phyloP scores from a whole-genome alignment of 2,113 vertebrate genomes.

The Gambusia affinis region DNA sequence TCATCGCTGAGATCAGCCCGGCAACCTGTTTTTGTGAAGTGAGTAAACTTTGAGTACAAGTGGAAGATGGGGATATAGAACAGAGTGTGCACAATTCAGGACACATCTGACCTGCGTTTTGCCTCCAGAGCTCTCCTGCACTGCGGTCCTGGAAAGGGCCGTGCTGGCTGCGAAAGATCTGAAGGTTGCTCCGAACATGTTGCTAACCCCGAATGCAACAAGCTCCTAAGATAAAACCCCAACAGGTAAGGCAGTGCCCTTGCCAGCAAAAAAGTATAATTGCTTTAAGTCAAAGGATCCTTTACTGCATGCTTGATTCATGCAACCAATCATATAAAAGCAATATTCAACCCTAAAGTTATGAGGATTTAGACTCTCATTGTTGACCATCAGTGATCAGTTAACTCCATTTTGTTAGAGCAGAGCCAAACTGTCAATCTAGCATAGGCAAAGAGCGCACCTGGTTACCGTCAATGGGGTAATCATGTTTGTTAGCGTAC shows the following conservation, averaged over 20 bases:
- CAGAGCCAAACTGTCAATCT: neutral
- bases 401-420: slow-evolving; percentile 7
- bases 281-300: neutral
- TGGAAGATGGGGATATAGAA: neutral
- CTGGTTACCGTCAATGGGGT: slow-evolving; percentile 89
- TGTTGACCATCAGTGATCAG: slow-evolving; percentile 12
- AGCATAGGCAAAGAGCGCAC: slow-evolving; percentile 57
- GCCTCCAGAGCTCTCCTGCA: slow-evolving; percentile 94
- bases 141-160: slow-evolving; percentile 87
- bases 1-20: slow-evolving; percentile 85
- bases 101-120: slow-evolving; percentile 87
- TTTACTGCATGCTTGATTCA: neutral
- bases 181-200: slow-evolving; percentile 88
- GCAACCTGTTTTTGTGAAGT: slow-evolving; percentile 80
- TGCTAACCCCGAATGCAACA: slow-evolving; percentile 90
- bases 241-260: neutral
- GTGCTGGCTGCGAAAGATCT: slow-evolving; percentile 90
- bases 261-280: neutral
- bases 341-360: neutral
- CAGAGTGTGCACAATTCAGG: neutral
- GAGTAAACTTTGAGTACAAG: neutral
- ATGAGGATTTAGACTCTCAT: neutral
- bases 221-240: slow-evolving; percentile 81
- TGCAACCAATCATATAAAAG: neutral
- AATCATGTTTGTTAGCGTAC: slow-evolving; percentile 91